Base-by-base conservation (phyloP, 2,888 invertebrate species). In the Lucinisca nassula region DNA sequence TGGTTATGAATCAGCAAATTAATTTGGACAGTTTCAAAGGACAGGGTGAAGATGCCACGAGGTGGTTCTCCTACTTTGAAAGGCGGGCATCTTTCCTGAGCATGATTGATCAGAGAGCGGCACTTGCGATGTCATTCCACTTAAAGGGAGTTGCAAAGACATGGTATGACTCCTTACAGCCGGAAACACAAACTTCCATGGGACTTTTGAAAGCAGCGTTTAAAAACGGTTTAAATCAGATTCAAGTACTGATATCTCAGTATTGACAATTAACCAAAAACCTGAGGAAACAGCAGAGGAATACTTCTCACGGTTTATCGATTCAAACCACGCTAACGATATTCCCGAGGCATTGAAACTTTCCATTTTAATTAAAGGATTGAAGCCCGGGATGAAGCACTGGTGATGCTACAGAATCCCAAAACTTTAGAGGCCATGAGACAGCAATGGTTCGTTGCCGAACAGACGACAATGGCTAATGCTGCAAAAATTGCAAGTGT, bases 271-370 rank as follows among this genome's bases (percentile, higher is more conserved):
- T 6, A 6, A 21, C 10, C 73, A 37, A n/a, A 73, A 27, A n/a
- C n/a, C 3, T 17, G 10, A 73, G 6, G 24, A 73, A 38, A n/a
- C 6, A 12, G 73, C 40, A n/a, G 73, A 73, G n/a, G 73, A 73
- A 21, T 73, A 73, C 30, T 73, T n/a, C n/a, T n/a, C 73, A 37
- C 6, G 73, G 38, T 73, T 73, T 73, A 21, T 73, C 21, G 73
- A 73, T 10, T 27, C 10, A 1, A n/a, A 14, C 14, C 73, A 37
- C n/a, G 73, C 38, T n/a, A 37, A 40, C n/a, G 73, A 73, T 6
- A 37, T 73, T 40, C 73, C 38, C 6, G 73, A 70, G 10, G 24
- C 4, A 6, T 24, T 73, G 27, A 6, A 37, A 37, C 12, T 73
- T 4, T 73, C 73, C 3, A 37, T 40, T 14, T n/a, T n/a, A n/a